phyloP scores from a whole-genome alignment of 2,113 vertebrate genomes.

The Columba livia region DNA sequence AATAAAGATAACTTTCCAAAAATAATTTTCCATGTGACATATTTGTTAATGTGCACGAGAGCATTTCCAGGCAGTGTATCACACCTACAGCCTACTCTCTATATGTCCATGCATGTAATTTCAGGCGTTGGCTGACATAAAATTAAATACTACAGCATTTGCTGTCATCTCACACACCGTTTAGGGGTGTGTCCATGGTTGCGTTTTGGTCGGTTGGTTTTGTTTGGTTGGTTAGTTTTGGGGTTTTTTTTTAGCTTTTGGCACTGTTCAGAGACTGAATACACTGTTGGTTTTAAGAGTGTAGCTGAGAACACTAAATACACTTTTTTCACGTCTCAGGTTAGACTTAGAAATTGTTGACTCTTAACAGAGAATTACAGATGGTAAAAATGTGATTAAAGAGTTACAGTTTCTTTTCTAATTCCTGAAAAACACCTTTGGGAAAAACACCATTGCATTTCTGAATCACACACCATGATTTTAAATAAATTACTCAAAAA shows the following conservation, averaged over 20 bases:
- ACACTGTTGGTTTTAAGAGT: background rate
- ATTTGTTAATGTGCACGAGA: background rate
- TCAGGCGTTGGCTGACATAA: background rate
- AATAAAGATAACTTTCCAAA: background rate
- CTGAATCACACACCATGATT: background rate
- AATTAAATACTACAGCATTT: background rate
- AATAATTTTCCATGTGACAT: background rate
- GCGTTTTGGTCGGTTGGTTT: too few species aligned
- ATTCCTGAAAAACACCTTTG: background rate
- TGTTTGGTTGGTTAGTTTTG: too few species aligned
- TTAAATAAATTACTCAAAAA: background rate
- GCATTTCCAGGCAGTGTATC: background rate
- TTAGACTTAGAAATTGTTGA: background rate
- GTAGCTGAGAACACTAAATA: background rate
- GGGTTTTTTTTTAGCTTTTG: background rate
- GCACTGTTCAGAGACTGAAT: background rate
- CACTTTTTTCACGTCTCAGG: background rate
- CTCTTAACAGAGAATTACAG: background rate
- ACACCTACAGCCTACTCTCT: background rate
- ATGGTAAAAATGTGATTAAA: background rate
- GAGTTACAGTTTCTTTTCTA: background rate
- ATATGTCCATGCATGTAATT: background rate
- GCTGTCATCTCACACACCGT: background rate
- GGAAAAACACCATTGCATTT: background rate
- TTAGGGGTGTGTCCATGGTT: background rate